Evolutionary conservation across 2,797 vertebrate genomes (phyloP), one percentile per base, ranked within the genome.

Genomic region (Melanotaenia trifasciata): DNA sequence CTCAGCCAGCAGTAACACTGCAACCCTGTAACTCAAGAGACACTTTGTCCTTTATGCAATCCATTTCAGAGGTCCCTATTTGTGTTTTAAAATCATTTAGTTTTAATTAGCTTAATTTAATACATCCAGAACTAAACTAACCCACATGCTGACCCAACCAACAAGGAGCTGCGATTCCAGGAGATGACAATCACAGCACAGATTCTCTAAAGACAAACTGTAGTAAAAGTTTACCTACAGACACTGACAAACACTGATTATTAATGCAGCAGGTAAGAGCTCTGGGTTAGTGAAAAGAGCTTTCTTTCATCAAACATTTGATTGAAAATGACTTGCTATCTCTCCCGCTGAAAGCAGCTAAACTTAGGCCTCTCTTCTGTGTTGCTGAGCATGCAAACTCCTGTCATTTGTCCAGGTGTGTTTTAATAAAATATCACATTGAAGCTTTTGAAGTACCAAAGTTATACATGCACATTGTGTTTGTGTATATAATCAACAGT

Each of bases 1-100:
- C 24, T 16, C 51, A 58, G 40, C 45, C 18, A 30, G 20, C 26
- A 58, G 35, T 33, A 33, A 43, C 57, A 65, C 70, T 53, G n/a
- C 20, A 63, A 64, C 45, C 13, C n/a, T 10, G 51, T 2, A 4
- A 50, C 58, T 75, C 62, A 65, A 66, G 2, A 28, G 11, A 38
- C 5, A 68, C 77, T 79, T 68, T 77, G 76, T 80, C 53, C 68
- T 70, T 38, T 13, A 51, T 22, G 22, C 10, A 10, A 22, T 54
- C 47, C 18, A 11, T 18, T 54, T 36, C 22, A 4, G 1, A 22
- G 33, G 28, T n/a, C 3, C 28, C 47, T 24, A 3, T 51, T 18
- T 32, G 43, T 51, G 45, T 35, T 22, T 22, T 4, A 12, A 13
- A 20, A 24, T 22, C 13, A 12, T 30, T 26, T 12, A 40, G 16